A percentile compares a stretch with the other conserved stretches of the same genome.
Evolutionary conservation across 2,797 vertebrate genomes (phyloP).

Genomic region (Nannoperca australis): DNA sequence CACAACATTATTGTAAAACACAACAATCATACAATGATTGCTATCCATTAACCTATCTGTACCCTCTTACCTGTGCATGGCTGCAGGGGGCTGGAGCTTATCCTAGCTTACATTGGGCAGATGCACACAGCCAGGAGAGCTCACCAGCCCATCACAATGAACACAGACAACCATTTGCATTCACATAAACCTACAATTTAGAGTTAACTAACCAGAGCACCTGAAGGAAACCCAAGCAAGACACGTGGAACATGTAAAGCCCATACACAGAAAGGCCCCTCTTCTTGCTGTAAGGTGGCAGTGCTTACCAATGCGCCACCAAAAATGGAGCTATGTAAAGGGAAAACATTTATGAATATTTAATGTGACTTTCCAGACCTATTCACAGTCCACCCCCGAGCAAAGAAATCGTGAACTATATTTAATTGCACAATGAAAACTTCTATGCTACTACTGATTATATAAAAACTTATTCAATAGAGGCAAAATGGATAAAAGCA

Average conservation of each 20-base stretch:
- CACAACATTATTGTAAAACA: too few relatives aligned
- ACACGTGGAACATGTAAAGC: not conserved
- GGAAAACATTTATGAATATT: not conserved
- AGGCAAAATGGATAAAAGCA: slow-evolving; percentile 7
- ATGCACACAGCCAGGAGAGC: not conserved
- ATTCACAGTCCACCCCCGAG: not conserved
- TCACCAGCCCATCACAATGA: not conserved
- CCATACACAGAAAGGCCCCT: not conserved
- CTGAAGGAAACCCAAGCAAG: not conserved
- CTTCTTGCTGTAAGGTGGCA: not conserved
- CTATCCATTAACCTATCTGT: not conserved
- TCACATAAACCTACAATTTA: not conserved
- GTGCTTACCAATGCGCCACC: not conserved
- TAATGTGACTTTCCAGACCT: not conserved
- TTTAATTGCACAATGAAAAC: not conserved
- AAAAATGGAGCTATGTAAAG: not conserved
- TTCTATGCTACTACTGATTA: not conserved
- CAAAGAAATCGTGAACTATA: not conserved
- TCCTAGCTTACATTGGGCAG: not conserved
- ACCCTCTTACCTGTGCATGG: not conserved
- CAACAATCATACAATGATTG: not conserved
- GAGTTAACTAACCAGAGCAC: not conserved
- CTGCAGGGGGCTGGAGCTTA: not conserved
- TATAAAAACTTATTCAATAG: not conserved
- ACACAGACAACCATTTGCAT: not conserved